Conservation (phyloP, 37 sponge, comb jelly and placozoan species). For the Oopsacas minuta region DNA sequence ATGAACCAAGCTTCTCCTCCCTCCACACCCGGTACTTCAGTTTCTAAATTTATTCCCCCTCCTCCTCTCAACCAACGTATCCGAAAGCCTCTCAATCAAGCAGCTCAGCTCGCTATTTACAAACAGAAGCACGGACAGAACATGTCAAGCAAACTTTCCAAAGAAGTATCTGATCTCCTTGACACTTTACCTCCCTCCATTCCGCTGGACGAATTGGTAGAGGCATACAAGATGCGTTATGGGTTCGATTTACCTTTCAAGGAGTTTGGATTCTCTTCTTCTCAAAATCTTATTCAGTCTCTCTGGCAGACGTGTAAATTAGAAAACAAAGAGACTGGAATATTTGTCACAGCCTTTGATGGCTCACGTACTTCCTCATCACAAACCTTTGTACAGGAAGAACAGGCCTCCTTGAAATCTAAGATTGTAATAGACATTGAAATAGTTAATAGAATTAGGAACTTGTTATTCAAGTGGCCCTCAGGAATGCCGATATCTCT, state of each 20-base stretch:
- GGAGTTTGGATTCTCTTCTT: not conserved
- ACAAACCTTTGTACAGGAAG: not conserved
- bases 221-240: not conserved
- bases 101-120: not conserved
- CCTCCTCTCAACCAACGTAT: not conserved
- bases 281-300: not conserved
- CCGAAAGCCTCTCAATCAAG: not conserved
- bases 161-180: not conserved
- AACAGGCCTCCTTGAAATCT: not conserved
- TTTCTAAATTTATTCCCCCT: not conserved
- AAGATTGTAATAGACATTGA: not conserved
- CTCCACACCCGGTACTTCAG: slow-evolving; percentile 15
- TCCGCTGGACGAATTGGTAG: not conserved
- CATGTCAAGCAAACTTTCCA: not conserved
- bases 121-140: not conserved
- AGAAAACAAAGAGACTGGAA: not conserved
- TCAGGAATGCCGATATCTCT: not conserved
- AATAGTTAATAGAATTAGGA: not conserved
- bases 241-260: not conserved
- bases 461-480: slow-evolving; percentile 7
- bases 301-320: not conserved
- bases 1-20: not conserved
- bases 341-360: not conserved
- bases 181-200: not conserved
- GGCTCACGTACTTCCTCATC: not conserved